Percentiles rank a stretch among this genome's conserved stretches.
These are phyloP conservation scores for Meta bourneti DNA, from an alignment of 2,888 invertebrate species.

Conservation along the genomic window DNA sequence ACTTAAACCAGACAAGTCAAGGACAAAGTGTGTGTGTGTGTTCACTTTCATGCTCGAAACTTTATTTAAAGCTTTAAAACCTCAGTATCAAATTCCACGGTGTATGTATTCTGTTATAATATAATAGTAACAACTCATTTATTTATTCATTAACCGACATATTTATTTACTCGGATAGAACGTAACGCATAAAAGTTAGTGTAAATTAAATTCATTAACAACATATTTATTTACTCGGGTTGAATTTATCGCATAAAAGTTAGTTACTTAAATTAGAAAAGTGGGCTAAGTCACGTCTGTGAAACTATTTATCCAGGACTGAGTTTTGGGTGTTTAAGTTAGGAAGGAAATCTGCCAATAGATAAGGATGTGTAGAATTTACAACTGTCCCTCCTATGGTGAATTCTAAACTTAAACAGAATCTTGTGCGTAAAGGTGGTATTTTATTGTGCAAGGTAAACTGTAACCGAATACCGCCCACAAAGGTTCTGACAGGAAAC, in stretches of 20 bases:
- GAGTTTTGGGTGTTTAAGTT: background rate
- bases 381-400: background rate
- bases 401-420: constrained; percentile 8
- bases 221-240: background rate
- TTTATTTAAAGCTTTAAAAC: too few species aligned
- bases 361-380: background rate
- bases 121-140: too few species aligned
- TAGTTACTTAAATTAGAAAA: background rate
- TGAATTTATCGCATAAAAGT: background rate
- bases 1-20: too few species aligned
- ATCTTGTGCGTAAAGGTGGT: background rate
- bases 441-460: constrained; percentile 12
- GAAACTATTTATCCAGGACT: background rate
- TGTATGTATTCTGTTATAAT: too few species aligned
- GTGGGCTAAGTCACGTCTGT: background rate
- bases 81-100: too few species aligned
- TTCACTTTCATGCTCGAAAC: too few species aligned
- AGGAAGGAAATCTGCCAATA: background rate
- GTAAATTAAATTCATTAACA: background rate
- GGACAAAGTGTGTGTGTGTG: too few species aligned
- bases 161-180: background rate
- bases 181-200: background rate
- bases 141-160: background rate
- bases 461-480: background rate
- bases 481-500: background rate